A percentile compares a stretch with the other conserved stretches of the same genome.
Evolutionary conservation across 1,140 invertebrate species (phyloP).

Genomic region (Cydia fagiglandana): DNA sequence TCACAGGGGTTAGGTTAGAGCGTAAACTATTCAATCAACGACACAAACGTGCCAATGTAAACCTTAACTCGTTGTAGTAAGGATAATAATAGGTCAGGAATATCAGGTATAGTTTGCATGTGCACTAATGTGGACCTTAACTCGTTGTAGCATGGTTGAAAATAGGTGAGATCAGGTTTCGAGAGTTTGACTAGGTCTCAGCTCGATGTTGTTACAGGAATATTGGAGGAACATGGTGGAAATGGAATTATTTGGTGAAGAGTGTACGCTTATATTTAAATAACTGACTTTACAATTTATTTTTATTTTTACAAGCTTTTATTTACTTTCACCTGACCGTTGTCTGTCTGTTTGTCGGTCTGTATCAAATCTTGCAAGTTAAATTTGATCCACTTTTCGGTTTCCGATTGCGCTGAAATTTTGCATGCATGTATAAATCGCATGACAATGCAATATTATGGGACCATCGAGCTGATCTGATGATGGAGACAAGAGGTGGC

Average conservation of each 20-base stretch:
- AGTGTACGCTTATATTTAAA: neutral
- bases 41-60: neutral
- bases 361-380: no score
- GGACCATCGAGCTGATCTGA: no score
- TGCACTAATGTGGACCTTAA: neutral
- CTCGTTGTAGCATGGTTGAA: neutral
- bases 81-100: neutral
- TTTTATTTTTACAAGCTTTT: no score
- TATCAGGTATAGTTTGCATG: neutral
- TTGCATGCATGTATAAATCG: no score
- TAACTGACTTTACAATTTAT: no score
- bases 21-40: constrained; percentile 4
- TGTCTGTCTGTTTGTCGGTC: no score
- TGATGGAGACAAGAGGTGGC: no score
- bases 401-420: no score
- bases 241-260: neutral
- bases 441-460: no score
- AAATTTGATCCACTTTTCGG: no score
- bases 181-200: constrained; percentile 5
- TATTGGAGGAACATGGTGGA: neutral
- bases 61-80: neutral
- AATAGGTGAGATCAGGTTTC: neutral
- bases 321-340: no score
- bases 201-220: neutral
- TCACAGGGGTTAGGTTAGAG: neutral